Percentiles rank a stretch among this genome's conserved stretches.
Evolutionary conservation across 2,113 vertebrate species (phyloP).

Genomic region (Scytalopus superciliaris): DNA sequence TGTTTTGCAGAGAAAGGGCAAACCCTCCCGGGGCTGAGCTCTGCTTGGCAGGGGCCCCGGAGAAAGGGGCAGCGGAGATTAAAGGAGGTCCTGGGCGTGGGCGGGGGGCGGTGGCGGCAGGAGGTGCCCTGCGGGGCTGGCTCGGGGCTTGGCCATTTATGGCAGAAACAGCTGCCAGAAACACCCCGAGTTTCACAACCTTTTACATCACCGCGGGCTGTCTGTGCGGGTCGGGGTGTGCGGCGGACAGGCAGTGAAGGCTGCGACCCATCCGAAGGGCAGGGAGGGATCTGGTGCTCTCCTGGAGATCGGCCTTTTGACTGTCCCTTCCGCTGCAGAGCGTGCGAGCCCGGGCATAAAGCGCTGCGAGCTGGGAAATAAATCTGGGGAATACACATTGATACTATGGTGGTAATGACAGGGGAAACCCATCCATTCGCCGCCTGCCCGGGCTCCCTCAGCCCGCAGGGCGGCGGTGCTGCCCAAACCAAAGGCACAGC

Average conservation of each 20-base stretch:
- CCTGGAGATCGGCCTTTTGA: rapidly evolving
- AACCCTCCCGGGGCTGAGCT: background rate
- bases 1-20: background rate
- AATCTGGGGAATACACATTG: background rate
- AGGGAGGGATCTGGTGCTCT: background rate
- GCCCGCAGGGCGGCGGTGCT: too few relatives aligned
- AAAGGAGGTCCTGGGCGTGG: background rate
- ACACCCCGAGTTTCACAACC: background rate
- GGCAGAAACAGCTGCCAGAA: too few relatives aligned
- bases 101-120: background rate
- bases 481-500: too few relatives aligned
- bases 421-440: too few relatives aligned
- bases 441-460: too few relatives aligned
- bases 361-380: background rate
- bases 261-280: rapidly evolving
- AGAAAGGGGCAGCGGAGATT: background rate
- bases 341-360: background rate
- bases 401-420: too few relatives aligned
- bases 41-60: background rate
- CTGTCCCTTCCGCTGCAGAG: background rate
- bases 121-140: background rate
- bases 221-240: background rate
- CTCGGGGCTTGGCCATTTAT: background rate
- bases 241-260: background rate
- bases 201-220: background rate